A percentile compares a stretch with the other conserved stretches of the same genome.
These are phyloP conservation scores for Crocidura indochinensis DNA, from an alignment of 2,797 vertebrate genomes.

Conservation along the genomic window DNA sequence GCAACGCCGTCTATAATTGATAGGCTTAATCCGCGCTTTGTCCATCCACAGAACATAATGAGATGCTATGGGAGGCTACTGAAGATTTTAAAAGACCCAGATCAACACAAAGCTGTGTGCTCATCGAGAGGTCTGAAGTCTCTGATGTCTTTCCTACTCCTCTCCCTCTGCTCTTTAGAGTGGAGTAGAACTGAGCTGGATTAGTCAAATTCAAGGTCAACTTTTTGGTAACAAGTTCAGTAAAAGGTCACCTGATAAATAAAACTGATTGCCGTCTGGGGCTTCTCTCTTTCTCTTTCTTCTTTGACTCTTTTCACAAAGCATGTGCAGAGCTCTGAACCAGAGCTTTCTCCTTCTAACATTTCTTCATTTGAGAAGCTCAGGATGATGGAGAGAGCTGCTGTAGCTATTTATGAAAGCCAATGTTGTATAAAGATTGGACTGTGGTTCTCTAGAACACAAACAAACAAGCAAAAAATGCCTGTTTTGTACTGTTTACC, in stretches of 20 bases:
- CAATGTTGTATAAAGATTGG: background rate
- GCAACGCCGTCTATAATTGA: background rate
- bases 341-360: background rate
- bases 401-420: background rate
- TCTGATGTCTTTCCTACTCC: background rate
- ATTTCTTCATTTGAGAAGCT: background rate
- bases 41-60: background rate
- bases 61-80: background rate
- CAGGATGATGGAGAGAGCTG: background rate
- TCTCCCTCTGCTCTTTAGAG: background rate
- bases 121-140: background rate
- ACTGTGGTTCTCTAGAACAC: background rate
- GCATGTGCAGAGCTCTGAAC: no score
- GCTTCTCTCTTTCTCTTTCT: background rate
- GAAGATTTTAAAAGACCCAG: background rate
- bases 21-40: background rate
- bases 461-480: slow-evolving; percentile 12
- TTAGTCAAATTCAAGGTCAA: slow-evolving; percentile 33
- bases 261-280: background rate
- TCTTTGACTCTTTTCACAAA: background rate
- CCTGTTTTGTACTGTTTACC: background rate
- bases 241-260: background rate
- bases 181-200: background rate
- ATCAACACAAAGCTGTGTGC: background rate
- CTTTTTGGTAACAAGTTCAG: background rate